Evolutionary conservation across 1,140 invertebrate species (phyloP).

Genomic region (Nephila pilipes): DNA sequence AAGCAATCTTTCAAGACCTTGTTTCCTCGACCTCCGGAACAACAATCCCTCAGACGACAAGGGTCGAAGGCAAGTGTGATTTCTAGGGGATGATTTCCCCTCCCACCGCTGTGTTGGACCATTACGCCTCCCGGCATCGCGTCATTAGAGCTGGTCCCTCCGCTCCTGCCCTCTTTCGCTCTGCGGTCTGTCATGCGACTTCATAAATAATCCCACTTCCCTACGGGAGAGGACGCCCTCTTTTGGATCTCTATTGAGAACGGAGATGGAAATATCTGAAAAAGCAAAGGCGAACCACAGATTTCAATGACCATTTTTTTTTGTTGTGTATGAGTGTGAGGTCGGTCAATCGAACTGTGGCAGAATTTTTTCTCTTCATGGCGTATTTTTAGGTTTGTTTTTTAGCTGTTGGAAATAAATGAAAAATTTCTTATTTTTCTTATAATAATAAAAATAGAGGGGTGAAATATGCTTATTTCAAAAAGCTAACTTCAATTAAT

Average conservation of each 20-base stretch:
- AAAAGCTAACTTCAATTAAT: no score
- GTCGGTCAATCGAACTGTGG: no score
- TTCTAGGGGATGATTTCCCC: not conserved
- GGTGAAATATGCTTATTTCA: no score
- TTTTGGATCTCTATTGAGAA: not conserved
- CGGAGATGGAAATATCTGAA: no score
- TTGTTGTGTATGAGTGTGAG: no score
- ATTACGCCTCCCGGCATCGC: constrained; percentile 32
- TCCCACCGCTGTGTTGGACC: not conserved
- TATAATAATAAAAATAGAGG: no score
- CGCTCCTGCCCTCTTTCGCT: not conserved
- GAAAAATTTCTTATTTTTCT: no score
- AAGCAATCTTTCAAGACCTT: constrained; percentile 38
- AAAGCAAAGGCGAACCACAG: no score
- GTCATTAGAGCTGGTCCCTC: not conserved
- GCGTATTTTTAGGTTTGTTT: no score
- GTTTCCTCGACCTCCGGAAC: not conserved
- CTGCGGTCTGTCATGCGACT: constrained; percentile 32
- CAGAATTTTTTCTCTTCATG: no score
- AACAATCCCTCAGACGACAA: not conserved
- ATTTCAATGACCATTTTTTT: no score
- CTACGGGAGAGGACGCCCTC: not conserved
- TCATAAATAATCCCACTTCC: constrained; percentile 48
- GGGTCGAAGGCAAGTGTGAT: constrained; percentile 14
- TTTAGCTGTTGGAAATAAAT: no score